Evolutionary conservation across 2,888 invertebrate genomes (phyloP).

Genomic region (Phalangium opilio): DNA sequence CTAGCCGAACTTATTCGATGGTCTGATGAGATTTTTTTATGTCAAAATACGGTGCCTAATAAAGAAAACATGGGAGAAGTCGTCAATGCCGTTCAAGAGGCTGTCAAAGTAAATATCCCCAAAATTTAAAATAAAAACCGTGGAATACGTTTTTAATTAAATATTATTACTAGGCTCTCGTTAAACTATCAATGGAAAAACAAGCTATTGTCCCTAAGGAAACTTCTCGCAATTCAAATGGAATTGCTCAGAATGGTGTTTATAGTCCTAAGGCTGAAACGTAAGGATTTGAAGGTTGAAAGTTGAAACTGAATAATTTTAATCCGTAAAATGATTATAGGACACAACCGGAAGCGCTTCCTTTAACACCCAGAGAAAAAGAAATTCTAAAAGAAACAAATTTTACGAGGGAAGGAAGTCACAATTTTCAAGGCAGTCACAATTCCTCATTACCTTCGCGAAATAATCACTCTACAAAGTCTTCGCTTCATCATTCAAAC

Average conservation of each 20-base stretch:
- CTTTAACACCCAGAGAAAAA: constrained; percentile 30
- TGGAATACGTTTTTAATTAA: too few relatives aligned
- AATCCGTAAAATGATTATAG: too few relatives aligned
- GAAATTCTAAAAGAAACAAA: constrained; percentile 31
- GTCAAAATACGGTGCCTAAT: constrained; percentile 26
- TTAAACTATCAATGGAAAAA: constrained; percentile 65
- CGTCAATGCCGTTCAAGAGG: constrained; percentile 52
- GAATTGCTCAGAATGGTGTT: constrained; percentile 10
- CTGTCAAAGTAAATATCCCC: constrained; percentile 49
- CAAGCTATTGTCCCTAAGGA: constrained; percentile 40
- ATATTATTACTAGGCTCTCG: constrained; percentile 51
- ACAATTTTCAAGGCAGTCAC: not conserved
- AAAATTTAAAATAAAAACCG: too few relatives aligned
- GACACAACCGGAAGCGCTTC: constrained; percentile 30
- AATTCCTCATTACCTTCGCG: constrained; percentile 5
- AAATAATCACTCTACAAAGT: constrained; percentile 4
- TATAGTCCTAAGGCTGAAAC: constrained; percentile 16
- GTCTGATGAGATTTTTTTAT: constrained; percentile 73
- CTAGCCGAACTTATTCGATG: constrained; percentile 71
- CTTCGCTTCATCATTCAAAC: constrained; percentile 22
- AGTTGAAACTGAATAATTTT: too few relatives aligned
- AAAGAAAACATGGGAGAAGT: constrained; percentile 50
- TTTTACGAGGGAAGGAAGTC: constrained; percentile 8
- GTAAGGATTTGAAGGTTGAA: too few relatives aligned
- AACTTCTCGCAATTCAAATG: constrained; percentile 9